Evolutionary conservation across 2,797 vertebrate genomes (phyloP).

Genomic region (Aphelocoma californica): DNA sequence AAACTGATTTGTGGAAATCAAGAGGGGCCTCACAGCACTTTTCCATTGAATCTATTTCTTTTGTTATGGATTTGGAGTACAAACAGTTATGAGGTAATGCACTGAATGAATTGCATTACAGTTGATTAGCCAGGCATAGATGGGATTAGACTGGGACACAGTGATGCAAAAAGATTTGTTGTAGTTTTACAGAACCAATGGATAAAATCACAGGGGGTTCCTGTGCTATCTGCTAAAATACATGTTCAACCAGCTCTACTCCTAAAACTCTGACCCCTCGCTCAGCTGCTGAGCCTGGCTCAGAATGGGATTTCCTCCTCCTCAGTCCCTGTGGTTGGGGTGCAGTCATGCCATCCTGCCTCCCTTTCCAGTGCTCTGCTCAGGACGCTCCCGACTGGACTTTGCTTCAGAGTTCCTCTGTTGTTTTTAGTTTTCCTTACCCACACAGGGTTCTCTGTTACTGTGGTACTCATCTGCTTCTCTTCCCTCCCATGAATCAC

Average conservation of each 20-base stretch:
- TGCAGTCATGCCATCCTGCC: neutral
- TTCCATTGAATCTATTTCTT: neutral
- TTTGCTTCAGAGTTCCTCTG: neutral
- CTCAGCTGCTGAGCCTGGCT: neutral
- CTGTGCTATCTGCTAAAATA: neutral
- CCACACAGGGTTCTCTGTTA: neutral
- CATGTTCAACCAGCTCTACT: neutral
- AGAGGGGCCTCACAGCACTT: neutral
- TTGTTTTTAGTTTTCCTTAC: neutral
- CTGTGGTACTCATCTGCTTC: neutral
- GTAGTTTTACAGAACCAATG: neutral
- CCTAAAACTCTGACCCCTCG: neutral
- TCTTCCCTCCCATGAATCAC: neutral
- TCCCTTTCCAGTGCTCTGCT: neutral
- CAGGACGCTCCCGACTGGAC: rapidly evolving
- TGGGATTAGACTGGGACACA: neutral
- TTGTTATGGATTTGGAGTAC: neutral
- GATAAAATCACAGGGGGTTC: neutral
- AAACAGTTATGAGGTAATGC: neutral
- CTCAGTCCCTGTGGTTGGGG: neutral
- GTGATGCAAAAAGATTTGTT: neutral
- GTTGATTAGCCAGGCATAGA: neutral
- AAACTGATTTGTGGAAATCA: neutral
- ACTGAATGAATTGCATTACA: neutral
- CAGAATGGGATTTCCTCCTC: neutral